Evolutionary conservation across 2,797 vertebrate genomes (phyloP), one percentile per base, ranked within the genome.

Genomic region (Artibeus lituratus): DNA sequence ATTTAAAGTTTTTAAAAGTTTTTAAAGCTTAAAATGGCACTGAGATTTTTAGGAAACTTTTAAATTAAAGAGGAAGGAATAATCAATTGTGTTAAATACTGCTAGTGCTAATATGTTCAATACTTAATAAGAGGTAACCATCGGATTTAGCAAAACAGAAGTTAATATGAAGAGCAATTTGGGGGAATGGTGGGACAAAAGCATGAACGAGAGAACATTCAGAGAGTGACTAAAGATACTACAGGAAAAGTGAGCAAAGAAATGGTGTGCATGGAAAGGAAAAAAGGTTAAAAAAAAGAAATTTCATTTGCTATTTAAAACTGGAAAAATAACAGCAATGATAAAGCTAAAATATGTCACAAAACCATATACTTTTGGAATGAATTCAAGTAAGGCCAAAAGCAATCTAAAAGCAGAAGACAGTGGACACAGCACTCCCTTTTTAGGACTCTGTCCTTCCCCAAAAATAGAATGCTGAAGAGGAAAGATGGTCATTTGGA

Each of bases 381-480:
- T 85, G 29, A 87, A 93, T 82, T 90, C 85, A 95, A 95, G 76
- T 70, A 91, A 87, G 22, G 35, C 29, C 49, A 84, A 95, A 80
- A 80, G 59, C 49, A 95, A 65, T 90, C 57, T 95, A 94, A 94
- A 96, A 90, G 90, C 55, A 87, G 85, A 65, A 96, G 92, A 92
- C 87, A 35, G 39, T 87, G 47, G 84, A 92, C 77, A 67, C 8
- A 80, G 72, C 24, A 53, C 42, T 81, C 42, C 18, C 57, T 76
- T 95, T 94, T 92, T 14, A 65, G 70, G 76, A 18, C n/a, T 94
- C 62, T 80, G 49, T 84, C 59, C 67, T 93, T 74, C 55, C 9
- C 73, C 42, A 44, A 85, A 90, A 96, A 87, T 37, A 94, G 92
- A 94, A 94, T 14, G 49, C 44, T 70, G 53, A 84, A 77, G 78